phyloP scores from a whole-genome alignment of 2,113 vertebrate genomes.

The Misgurnus anguillicaudatus region DNA sequence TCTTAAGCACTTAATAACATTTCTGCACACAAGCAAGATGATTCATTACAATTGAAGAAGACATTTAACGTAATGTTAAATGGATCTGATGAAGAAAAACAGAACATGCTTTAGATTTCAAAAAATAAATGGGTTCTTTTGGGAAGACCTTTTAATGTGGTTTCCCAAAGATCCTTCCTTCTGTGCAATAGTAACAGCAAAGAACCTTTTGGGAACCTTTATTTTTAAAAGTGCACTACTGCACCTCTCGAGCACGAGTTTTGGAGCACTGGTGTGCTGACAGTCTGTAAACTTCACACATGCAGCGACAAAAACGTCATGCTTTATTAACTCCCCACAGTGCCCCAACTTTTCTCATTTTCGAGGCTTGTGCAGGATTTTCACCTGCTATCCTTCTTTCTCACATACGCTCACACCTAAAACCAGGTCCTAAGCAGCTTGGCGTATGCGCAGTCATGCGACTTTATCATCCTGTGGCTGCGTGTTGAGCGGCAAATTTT shows the following conservation, averaged over 20 bases:
- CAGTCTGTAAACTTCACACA: not conserved
- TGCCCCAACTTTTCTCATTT: conserved; percentile 28
- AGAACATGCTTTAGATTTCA: no score
- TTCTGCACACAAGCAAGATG: no score
- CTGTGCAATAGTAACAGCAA: no score
- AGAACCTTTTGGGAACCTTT: not conserved
- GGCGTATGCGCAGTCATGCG: conserved; percentile 27
- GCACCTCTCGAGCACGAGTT: not conserved
- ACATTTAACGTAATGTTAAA: no score
- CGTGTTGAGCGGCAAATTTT: conserved; percentile 25
- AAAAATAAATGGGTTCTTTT: no score
- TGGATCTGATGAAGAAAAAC: no score
- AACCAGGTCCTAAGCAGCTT: conserved; percentile 26
- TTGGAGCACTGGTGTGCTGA: not conserved
- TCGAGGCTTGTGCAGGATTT: conserved; percentile 29
- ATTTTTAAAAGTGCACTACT: not conserved
- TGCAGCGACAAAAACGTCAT: conserved; percentile 35
- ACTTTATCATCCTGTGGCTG: conserved; percentile 36
- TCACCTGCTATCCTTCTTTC: not conserved
- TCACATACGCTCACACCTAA: not conserved
- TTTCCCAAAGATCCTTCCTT: no score
- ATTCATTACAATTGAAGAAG: no score
- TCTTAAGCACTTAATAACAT: no score
- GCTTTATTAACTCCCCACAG: conserved; percentile 48
- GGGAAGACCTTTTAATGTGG: no score